Evolutionary conservation across 1,140 invertebrate species (phyloP).

Genomic region (Pseudomyrmex cubaensis): DNA sequence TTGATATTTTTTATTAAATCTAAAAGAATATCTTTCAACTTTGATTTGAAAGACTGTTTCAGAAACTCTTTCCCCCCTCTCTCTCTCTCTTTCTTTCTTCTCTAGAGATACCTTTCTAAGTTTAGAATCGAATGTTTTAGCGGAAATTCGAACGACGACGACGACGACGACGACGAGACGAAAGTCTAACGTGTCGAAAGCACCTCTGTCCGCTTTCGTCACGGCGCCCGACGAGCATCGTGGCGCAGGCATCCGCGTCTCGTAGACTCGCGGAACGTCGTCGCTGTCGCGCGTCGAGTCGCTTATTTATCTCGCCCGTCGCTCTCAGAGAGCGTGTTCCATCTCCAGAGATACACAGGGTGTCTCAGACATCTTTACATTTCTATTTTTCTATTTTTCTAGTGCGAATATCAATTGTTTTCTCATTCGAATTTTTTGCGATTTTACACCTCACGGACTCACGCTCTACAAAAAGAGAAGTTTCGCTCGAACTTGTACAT

Average conservation of each 20-base stretch:
- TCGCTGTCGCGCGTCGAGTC: conserved; percentile 48
- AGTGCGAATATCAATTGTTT: not conserved
- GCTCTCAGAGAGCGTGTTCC: conserved; percentile 40
- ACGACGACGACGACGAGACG: not conserved
- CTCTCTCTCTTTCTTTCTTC: not conserved
- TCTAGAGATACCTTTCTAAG: conserved; percentile 34
- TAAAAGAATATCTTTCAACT: no score
- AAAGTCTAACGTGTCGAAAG: conserved; percentile 45
- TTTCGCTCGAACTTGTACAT: no score
- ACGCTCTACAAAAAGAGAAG: no score
- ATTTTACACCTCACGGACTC: no score
- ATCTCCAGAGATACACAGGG: conserved; percentile 27
- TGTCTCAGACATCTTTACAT: not conserved
- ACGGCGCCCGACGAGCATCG: conserved; percentile 42
- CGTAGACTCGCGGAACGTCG: conserved; percentile 50
- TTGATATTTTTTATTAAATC: not conserved
- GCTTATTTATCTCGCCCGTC: conserved; percentile 59
- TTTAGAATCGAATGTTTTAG: conserved; percentile 45
- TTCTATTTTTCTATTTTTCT: not conserved
- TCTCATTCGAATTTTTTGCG: no score
- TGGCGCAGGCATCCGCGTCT: conserved; percentile 47
- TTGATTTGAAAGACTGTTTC: no score
- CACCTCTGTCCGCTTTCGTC: conserved; percentile 15
- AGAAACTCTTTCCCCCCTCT: no score
- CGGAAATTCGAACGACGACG: conserved; percentile 25